Evolutionary conservation across 1,140 invertebrate species (phyloP).

Genomic region (Microvelia longipes): DNA sequence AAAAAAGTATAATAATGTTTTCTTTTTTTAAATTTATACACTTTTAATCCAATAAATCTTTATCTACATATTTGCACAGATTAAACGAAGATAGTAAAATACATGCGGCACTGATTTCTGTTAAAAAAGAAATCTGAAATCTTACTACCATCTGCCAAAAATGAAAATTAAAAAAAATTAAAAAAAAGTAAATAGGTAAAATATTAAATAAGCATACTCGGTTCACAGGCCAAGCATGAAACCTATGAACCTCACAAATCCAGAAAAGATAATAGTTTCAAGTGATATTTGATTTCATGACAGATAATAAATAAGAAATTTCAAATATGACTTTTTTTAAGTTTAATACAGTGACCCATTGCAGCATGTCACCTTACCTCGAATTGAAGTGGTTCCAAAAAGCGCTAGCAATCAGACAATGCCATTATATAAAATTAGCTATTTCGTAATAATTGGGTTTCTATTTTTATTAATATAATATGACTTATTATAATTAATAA

Average conservation of each 20-base stretch:
- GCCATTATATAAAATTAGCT: slow-evolving; percentile 14
- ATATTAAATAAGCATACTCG: too few species aligned
- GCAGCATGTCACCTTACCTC: slow-evolving; percentile 57
- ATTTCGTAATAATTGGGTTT: not conserved
- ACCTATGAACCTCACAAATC: too few species aligned
- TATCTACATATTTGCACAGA: too few species aligned
- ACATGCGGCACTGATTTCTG: slow-evolving; percentile 1
- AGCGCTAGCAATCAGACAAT: slow-evolving; percentile 51
- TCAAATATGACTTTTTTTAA: slow-evolving; percentile 13
- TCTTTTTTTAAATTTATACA: too few species aligned
- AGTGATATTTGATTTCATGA: not conserved
- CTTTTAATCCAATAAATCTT: too few species aligned
- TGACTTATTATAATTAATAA: too few species aligned
- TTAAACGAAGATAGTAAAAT: not conserved
- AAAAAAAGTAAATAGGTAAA: not conserved
- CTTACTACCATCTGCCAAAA: slow-evolving; percentile 9
- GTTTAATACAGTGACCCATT: slow-evolving; percentile 5
- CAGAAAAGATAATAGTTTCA: not conserved
- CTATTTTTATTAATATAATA: too few species aligned
- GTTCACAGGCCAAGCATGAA: too few species aligned
- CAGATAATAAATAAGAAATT: slow-evolving; percentile 9
- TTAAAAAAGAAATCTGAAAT: too few species aligned
- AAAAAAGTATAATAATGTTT: too few species aligned
- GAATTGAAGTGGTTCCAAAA: slow-evolving; percentile 96
- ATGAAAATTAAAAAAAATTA: not conserved